Base-by-base conservation (phyloP, 2,113 vertebrate genomes). In the Dipodomys merriami region DNA sequence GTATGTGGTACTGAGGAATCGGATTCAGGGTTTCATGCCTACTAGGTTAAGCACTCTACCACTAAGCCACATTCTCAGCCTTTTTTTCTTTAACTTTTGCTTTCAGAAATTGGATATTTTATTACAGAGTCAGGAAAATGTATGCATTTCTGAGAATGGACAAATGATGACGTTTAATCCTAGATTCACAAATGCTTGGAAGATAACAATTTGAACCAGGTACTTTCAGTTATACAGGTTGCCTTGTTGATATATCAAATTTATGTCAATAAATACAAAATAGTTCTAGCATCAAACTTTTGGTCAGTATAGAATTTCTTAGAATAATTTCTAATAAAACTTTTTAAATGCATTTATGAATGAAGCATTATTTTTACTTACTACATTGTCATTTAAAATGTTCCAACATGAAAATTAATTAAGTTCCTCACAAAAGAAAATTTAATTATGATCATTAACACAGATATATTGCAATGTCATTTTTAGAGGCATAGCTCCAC, bases 291-390 rank as follows among this genome's bases (percentile, higher is more conserved):
- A 27, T 68, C 0, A 0, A 49, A 23, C 53, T 73, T 25, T 35
- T n/a, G 49, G 18, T 19, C 5, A 83, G 6, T 15, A 39, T 73
- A 44, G 78, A 49, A 23, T 83, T 84, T 73, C 4, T 49, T 57
- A 79, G 25, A 73, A 27, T 67, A 39, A n/a, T 67, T 73, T 39
- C 57, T 44, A 69, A 53, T 5, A 15, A 13, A 73, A n/a, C 18
- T 91, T 64, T 57, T 64, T 49, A 80, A 94, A 30, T 88, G 3
- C 8, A 74, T 33, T 69, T 33, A 18, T 91, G 30, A 80, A 91
- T 73, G 6, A 8, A 60, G 1, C 2, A 46, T 65, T 64, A 64
- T 69, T 91, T 20, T 19, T 39, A 44, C 49, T 73, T 20, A 49
- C 27, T 80, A 35, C 29, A 12, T 20, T 57, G 11, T 72, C 30